phyloP scores from a whole-genome alignment of 2,113 vertebrate species.

The Coreoperca whiteheadi region DNA sequence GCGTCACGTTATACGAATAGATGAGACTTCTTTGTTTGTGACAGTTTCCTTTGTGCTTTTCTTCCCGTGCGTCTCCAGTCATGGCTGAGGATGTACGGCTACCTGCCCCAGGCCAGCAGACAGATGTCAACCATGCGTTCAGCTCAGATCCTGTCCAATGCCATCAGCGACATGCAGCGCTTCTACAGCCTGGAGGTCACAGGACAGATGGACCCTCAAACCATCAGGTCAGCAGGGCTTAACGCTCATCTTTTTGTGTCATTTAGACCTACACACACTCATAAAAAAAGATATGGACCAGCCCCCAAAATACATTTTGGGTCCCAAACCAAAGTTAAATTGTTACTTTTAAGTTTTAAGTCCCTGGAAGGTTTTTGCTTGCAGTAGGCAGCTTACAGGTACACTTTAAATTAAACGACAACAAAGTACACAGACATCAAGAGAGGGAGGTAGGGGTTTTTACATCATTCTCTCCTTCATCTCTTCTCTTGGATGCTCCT shows the following conservation, averaged over 20 bases:
- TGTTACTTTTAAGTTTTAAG: neutral
- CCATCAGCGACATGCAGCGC: slow-evolving; percentile 93
- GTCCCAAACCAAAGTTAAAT: accelerated
- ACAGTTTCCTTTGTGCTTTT: neutral
- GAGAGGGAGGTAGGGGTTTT: neutral
- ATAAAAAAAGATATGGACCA: neutral
- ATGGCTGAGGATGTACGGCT: slow-evolving; percentile 95
- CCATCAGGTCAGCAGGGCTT: slow-evolving; percentile 86
- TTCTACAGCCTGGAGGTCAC: slow-evolving; percentile 95
- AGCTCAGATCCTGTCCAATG: slow-evolving; percentile 89
- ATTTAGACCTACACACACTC: neutral
- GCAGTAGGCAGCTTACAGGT: neutral
- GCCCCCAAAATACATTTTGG: neutral
- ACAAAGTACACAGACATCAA: neutral
- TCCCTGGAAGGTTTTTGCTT: neutral
- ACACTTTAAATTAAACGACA: slow-evolving; percentile 27
- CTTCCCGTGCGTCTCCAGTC: slow-evolving; percentile 80
- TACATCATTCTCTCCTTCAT: slow-evolving; percentile 14
- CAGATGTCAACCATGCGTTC: slow-evolving; percentile 97
- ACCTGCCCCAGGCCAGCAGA: slow-evolving; percentile 92
- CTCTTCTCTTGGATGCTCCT: slow-evolving; percentile 24
- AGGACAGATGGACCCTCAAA: slow-evolving; percentile 89
- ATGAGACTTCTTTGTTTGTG: neutral
- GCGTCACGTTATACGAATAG: neutral
- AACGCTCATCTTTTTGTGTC: neutral